Conservation (phyloP, 2,888 invertebrate genomes). For the Nymphalis urticae region DNA sequence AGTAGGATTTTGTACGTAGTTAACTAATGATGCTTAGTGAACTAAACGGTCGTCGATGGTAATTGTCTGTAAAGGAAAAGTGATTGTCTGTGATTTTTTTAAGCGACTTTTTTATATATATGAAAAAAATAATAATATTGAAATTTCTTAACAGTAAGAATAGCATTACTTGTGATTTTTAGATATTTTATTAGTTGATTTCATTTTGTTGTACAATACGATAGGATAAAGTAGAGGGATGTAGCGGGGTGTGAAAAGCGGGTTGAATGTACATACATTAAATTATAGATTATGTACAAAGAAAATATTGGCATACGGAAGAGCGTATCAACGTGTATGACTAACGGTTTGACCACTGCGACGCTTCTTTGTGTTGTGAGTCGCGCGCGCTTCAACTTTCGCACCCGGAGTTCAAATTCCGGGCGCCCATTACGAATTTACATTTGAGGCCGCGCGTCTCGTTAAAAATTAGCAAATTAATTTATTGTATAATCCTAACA, state of each 20-base stretch:
- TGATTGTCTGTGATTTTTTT: conserved; percentile 83
- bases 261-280: conserved; percentile 78
- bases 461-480: conserved; percentile 63
- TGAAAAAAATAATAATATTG: conserved; percentile 60
- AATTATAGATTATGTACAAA: conserved; percentile 47
- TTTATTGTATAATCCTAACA: conserved; percentile 58
- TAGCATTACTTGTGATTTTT: conserved; percentile 82
- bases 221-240: conserved; percentile 59
- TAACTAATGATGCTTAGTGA: conserved; percentile 74
- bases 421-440: conserved; percentile 65
- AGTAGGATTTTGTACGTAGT: conserved; percentile 80
- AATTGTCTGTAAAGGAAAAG: conserved; percentile 80
- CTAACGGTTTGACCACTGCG: conserved; percentile 73
- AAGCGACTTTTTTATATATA: conserved; percentile 83
- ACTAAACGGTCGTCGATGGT: conserved; percentile 76
- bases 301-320: conserved; percentile 51
- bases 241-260: conserved; percentile 59
- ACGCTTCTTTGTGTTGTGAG: conserved; percentile 58
- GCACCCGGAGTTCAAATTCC: conserved; percentile 47
- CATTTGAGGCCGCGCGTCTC: conserved; percentile 57
- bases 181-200: conserved; percentile 76
- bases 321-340: conserved; percentile 53
- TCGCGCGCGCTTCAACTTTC: conserved; percentile 53
- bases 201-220: conserved; percentile 72
- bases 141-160: conserved; percentile 81